phyloP scores from a whole-genome alignment of 2,797 vertebrate species.

The Onychomys arenicola region DNA sequence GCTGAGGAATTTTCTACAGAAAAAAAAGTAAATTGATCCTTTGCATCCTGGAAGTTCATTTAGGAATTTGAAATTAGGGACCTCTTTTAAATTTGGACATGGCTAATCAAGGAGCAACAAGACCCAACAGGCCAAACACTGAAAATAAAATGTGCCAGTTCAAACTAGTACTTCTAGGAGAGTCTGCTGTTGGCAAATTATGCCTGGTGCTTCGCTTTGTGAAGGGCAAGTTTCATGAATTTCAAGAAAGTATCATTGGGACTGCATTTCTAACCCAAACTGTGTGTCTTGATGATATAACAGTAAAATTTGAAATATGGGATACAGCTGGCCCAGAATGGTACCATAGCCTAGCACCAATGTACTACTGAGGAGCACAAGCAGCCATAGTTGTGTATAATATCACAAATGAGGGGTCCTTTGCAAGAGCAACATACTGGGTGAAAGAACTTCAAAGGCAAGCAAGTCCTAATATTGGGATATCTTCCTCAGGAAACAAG shows the following conservation, averaged over 20 bases:
- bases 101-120: slow-evolving; percentile 98
- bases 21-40: too few species aligned
- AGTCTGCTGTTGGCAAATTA: slow-evolving; percentile 99
- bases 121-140: slow-evolving; percentile 97
- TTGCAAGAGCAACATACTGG: slow-evolving; percentile 99
- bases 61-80: slow-evolving; percentile 88
- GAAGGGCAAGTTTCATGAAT: slow-evolving; percentile 99
- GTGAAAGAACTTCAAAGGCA: slow-evolving; percentile 99
- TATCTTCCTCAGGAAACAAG: slow-evolving; percentile 99
- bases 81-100: slow-evolving; percentile 92
- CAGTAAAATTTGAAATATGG: slow-evolving; percentile 99
- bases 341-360: slow-evolving; percentile 99
- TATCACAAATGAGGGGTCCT: slow-evolving; percentile 99
- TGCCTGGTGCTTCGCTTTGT: slow-evolving; percentile 99
- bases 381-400: too few species aligned
- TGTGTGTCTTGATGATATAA: slow-evolving; percentile 99
- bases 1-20: too few species aligned
- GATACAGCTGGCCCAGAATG: slow-evolving; percentile 99
- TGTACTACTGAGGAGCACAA: slow-evolving; percentile 99
- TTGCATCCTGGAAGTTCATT: too few species aligned
- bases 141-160: slow-evolving; percentile 99
- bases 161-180: slow-evolving; percentile 98
- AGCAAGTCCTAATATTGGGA: slow-evolving; percentile 99
- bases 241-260: slow-evolving; percentile 99
- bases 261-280: slow-evolving; percentile 99